Conservation (phyloP, 2,113 vertebrate species). For the Pseudorasbora parva region DNA sequence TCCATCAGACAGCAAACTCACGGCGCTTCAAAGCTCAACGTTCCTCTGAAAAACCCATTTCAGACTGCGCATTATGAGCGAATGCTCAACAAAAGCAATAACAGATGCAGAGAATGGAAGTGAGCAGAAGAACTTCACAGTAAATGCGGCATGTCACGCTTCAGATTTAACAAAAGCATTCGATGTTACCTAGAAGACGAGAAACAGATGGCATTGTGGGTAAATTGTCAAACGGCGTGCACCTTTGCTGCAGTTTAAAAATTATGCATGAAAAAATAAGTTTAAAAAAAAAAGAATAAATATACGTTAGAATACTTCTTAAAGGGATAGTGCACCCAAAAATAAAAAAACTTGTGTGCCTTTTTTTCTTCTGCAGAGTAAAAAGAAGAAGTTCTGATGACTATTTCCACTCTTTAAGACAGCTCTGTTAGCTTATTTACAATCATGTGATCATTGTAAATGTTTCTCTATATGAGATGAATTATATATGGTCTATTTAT, state of each 20-base stretch:
- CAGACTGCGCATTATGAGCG: conserved; percentile 5
- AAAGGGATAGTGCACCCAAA: too few relatives aligned
- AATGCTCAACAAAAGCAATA: conserved; percentile 24
- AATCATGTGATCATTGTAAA: too few relatives aligned
- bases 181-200: not conserved
- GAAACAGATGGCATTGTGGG: conserved; percentile 5
- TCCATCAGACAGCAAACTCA: conserved; percentile 27
- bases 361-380: too few relatives aligned
- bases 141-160: conserved; percentile 14
- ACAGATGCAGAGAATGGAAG: conserved; percentile 28
- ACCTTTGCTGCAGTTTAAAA: not conserved
- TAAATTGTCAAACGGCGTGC: not conserved
- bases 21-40: conserved; percentile 15
- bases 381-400: not conserved
- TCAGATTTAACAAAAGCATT: conserved; percentile 3
- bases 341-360: too few relatives aligned
- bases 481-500: too few relatives aligned
- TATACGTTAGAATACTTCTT: not conserved
- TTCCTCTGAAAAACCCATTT: conserved; percentile 20
- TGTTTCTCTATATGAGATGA: too few relatives aligned
- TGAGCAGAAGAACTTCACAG: conserved; percentile 18
- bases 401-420: too few relatives aligned
- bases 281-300: not conserved
- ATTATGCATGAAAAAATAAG: not conserved
- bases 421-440: too few relatives aligned